These are phyloP conservation scores for Corydoras maculifer DNA, from an alignment of 2,113 vertebrate species.

Conservation along the genomic window DNA sequence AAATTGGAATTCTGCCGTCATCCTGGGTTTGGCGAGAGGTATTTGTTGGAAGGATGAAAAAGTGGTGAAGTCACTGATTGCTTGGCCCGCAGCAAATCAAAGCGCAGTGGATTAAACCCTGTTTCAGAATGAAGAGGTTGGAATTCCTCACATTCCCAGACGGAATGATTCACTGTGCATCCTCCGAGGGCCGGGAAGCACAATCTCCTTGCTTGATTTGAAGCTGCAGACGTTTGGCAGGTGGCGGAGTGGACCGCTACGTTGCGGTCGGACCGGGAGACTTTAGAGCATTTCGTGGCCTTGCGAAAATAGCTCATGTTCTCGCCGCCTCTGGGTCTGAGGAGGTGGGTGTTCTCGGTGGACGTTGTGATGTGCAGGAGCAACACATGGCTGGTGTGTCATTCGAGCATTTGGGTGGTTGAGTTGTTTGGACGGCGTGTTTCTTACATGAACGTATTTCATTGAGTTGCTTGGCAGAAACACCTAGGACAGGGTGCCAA, in stretches of 20 bases:
- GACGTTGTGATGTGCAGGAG: not conserved
- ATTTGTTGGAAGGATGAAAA: constrained; percentile 1
- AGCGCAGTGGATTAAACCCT: not conserved
- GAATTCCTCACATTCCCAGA: constrained; percentile 27
- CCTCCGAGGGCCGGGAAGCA: constrained; percentile 5
- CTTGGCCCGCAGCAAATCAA: constrained; percentile 3
- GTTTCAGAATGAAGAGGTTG: not conserved
- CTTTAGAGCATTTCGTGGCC: constrained; percentile 2
- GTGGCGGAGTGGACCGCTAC: not conserved
- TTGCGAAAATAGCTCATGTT: constrained; percentile 2
- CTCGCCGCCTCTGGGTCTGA: constrained; percentile 4
- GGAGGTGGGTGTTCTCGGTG: not conserved
- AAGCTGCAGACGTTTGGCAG: constrained; percentile 3
- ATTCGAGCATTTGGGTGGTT: not conserved
- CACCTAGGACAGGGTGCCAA: too few relatives aligned
- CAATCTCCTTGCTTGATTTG: not conserved
- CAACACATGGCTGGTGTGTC: not conserved
- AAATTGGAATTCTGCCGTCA: too few relatives aligned
- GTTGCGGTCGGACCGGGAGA: constrained; percentile 4
- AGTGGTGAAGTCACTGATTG: constrained; percentile 1
- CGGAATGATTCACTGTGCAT: constrained; percentile 19
- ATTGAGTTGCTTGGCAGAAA: not conserved
- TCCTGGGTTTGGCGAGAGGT: too few relatives aligned
- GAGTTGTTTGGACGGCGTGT: not conserved
- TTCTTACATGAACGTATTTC: not conserved